Evolutionary conservation across 2,888 invertebrate genomes (phyloP), one percentile per base, ranked within the genome.

Genomic region (Amblyjoppa fuscipennis): DNA sequence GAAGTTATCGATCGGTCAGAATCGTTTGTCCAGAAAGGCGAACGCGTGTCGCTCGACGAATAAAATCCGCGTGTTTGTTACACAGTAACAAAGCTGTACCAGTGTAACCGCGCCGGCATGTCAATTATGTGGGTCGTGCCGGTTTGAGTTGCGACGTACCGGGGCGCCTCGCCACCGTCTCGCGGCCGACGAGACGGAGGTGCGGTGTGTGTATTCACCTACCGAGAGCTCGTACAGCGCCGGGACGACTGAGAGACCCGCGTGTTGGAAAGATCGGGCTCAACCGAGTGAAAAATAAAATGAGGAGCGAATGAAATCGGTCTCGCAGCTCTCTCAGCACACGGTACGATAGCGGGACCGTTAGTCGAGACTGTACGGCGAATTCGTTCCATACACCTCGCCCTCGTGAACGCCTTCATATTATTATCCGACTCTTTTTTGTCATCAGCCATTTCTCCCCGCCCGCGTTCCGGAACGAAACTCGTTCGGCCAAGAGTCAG

Each of bases 301-400:
- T 73, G 71, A 64, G 76, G 70, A 77, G 56, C 74, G 77, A 81
- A 87, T 75, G 71, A 85, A 85, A 84, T 85, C 75, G 69, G 86
- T 56, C 75, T 68, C 69, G 31, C 70, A 9, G 41, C 64, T 61
- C 34, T 20, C 25, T 71, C 59, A 7, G 78, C 75, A 74, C 71
- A 73, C 84, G 78, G 73, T 20, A 20, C 73, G 80, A 59, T 79
- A 74, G 59, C 45, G 77, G 74, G 83, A 88, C 88, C 87, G 88
- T 88, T 88, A 88, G 82, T 74, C 81, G 61, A 53, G 61, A 59
- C 78, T 38, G 49, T 66, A 25, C 81, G 79, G 76, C 78, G 51
- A 85, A 87, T 87, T 86, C 77, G 80, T 86, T 87, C 79, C 81
- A 69, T 75, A 59, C 76, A 70, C 77, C 78, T 75, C 68, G 64